Base-by-base conservation (phyloP, 2,888 invertebrate genomes). In the Clunio marinus region DNA sequence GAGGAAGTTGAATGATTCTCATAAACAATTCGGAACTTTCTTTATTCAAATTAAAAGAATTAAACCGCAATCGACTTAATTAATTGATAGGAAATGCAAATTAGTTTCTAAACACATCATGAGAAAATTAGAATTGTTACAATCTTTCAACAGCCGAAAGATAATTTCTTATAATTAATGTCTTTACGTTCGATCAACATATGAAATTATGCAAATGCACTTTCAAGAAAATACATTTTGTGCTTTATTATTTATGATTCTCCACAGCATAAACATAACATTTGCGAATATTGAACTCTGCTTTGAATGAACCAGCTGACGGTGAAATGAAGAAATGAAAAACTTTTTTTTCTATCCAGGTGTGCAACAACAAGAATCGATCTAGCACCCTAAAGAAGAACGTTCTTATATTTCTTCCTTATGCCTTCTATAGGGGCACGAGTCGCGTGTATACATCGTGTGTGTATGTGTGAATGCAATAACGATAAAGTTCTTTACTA, bases 251-350 rank as follows among this genome's bases (percentile, higher is more conserved):
- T 45, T 15, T 10, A 20, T 51, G 17, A 7, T 51, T 17, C 20
- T 51, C 51, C 8, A 22, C 20, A 17, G 5, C 17, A 51, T 17
- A 51, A 17, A 51, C 17, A 8, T 22, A 37, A 10, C n/a, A 37
- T 63, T 63, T 63, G 63, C 63, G 63, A 63, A 46, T 63, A 27
- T 63, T 63, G 63, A 63, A 63, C 63, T 25, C 13, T 55, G 13
- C 45, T 4, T 51, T 17, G 51, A 41, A 41, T 41, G 41, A 51
- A 51, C 51, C 51, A 51, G 51, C 51, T 51, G 51, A 51, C 51
- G 17, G 7, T 45, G 17, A 15, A 15, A n/a, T 41, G 32, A 32
- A 32, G n/a, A 37, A 35, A 37, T 24, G 2, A 20, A 46, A 37
- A 27, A 27, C 17, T 46, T 8, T 25, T 25, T 7, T 22, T 22